phyloP scores from a whole-genome alignment of 2,797 vertebrate genomes.

The Pangasius mekongensis region DNA sequence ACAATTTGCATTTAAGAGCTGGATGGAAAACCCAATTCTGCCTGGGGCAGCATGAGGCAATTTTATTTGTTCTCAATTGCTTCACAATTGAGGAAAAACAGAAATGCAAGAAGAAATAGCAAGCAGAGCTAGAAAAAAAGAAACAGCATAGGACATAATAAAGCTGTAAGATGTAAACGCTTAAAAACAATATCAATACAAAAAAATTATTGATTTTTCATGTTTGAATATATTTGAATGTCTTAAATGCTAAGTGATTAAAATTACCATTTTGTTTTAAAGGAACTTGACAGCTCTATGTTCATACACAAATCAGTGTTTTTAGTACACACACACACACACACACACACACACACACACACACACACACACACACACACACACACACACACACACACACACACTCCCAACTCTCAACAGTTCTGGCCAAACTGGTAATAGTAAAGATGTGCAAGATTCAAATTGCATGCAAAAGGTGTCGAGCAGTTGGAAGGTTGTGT shows the following conservation, averaged over 20 bases:
- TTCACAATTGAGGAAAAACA: neutral
- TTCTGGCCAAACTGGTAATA: constrained; percentile 31
- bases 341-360: constrained; percentile 14
- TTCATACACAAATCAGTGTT: constrained; percentile 5
- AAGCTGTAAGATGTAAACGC: neutral
- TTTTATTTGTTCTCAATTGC: neutral
- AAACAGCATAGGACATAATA: neutral
- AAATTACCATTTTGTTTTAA: neutral
- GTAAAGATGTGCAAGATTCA: constrained; percentile 42
- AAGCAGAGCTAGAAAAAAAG: neutral
- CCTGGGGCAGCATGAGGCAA: neutral
- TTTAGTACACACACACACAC: constrained; percentile 34
- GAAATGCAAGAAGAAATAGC: neutral
- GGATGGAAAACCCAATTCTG: neutral
- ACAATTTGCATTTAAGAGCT: neutral
- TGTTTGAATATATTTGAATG: neutral
- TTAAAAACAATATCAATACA: neutral
- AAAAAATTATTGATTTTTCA: neutral
- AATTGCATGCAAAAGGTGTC: constrained; percentile 51
- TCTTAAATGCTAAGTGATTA: neutral
- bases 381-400: constrained; percentile 18
- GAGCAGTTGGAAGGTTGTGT: constrained; percentile 38
- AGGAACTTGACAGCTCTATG: neutral
- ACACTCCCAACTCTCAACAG: neutral
- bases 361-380: constrained; percentile 39